Evolutionary conservation across 2,113 vertebrate genomes (phyloP).

Genomic region (Halichoerus grypus): DNA sequence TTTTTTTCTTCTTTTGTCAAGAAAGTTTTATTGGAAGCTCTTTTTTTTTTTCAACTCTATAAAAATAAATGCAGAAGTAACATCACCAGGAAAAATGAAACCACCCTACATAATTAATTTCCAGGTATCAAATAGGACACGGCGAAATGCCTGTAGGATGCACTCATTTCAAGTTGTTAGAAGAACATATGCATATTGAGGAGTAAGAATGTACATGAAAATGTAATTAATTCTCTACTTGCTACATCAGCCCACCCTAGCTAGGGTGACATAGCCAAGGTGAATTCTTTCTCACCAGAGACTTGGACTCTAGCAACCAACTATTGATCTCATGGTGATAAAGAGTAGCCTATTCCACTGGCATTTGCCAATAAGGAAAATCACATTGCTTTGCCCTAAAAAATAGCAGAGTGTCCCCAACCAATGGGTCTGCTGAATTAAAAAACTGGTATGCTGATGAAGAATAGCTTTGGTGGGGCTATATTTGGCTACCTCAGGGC

Average conservation of each 20-base stretch:
- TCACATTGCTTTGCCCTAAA: conserved; percentile 56
- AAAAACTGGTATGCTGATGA: conserved; percentile 5
- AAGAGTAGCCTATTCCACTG: conserved; percentile 59
- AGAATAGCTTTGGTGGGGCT: neutral
- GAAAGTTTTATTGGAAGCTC: conserved; percentile 63
- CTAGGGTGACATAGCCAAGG: conserved; percentile 37
- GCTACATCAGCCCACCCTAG: conserved; percentile 60
- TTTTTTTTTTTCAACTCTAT: conserved; percentile 67
- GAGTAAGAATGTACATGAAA: conserved; percentile 75
- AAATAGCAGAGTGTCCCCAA: conserved; percentile 66
- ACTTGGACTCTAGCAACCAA: conserved; percentile 53
- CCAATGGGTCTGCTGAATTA: conserved; percentile 44
- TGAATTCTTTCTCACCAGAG: conserved; percentile 74
- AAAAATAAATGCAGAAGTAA: conserved; percentile 80
- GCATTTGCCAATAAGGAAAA: conserved; percentile 73
- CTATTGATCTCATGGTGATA: conserved; percentile 76
- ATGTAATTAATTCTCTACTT: conserved; percentile 81
- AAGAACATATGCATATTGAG: conserved; percentile 67
- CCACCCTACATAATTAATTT: conserved; percentile 82
- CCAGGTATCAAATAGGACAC: conserved; percentile 81
- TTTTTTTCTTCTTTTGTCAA: conserved; percentile 79
- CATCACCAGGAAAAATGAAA: conserved; percentile 71
- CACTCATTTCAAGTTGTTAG: conserved; percentile 72
- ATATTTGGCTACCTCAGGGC: neutral
- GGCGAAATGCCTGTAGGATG: conserved; percentile 72